Evolutionary conservation across 2,113 vertebrate genomes (phyloP), one percentile per base, ranked within the genome.

Genomic region (Orientallactaga bullata): DNA sequence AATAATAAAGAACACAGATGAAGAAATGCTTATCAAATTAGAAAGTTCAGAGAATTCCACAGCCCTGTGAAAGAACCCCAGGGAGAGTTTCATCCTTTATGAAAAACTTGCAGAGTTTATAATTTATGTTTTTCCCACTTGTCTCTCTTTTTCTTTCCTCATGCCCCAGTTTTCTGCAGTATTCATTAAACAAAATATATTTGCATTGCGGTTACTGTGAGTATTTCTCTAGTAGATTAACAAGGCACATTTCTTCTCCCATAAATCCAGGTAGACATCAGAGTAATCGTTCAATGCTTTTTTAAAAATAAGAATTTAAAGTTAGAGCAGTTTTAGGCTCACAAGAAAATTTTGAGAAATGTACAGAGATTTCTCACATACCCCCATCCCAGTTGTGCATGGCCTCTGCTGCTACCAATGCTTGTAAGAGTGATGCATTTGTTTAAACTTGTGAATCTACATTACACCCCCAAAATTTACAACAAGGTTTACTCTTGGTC

Each of bases 141-240:
- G 61, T 39, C 13, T 74, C 63, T 71, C 80, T 73, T 3, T 24
- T 87, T 35, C 35, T 35, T 32, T 84, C 20, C 68, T 63, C 37
- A 32, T 91, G 80, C 16, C 77, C 87, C 76, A 86, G 55, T 78
- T 94, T 72, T 83, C 65, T 71, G 39, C 21, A 15, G 39, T 32
- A 55, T 65, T 89, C 79, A 66, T 83, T 86, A 89, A 88, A 63
- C 61, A 81, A 92, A 83, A 39, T 58, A 47, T n/a, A 72, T 66
- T 79, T 79, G 80, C 51, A n/a, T 0, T 17, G 74, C 89, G 66
- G 66, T 83, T 93, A 80, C 60, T 61, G n/a, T 79, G 51, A 51
- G 15, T 80, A 47, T 47, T 87, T 85, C 61, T 51, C 16, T 68
- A 91, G 72, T 90, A 18, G 9, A 10, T 63, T 73, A 94, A 81